phyloP scores from a whole-genome alignment of 1,140 invertebrate species.

The Zaprionus taronus region DNA sequence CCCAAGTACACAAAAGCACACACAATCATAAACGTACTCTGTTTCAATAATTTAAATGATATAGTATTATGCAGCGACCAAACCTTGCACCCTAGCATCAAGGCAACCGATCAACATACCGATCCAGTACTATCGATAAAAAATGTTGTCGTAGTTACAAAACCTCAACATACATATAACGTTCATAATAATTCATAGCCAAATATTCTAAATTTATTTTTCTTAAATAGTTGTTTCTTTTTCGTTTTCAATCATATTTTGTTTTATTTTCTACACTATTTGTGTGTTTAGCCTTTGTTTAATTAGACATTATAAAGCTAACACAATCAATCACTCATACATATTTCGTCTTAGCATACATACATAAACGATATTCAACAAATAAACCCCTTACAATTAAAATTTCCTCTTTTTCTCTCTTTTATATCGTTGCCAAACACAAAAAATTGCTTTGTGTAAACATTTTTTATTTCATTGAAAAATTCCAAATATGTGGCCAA shows the following conservation, averaged over 20 bases:
- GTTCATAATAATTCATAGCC: conserved; percentile 27
- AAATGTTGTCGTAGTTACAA: conserved; percentile 29
- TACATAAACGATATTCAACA: conserved; percentile 17
- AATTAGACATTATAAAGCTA: background rate
- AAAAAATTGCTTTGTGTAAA: conserved; percentile 52
- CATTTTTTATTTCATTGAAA: conserved; percentile 62
- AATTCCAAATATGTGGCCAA: conserved; percentile 66
- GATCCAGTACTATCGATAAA: conserved; percentile 12
- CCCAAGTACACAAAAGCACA: conserved; percentile 26
- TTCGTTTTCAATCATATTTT: conserved; percentile 10
- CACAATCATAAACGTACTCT: conserved; percentile 27
- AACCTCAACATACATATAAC: conserved; percentile 11
- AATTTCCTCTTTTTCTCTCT: conserved; percentile 74
- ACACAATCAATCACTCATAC: conserved; percentile 3
- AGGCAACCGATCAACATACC: conserved; percentile 50
- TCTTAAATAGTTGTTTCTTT: conserved; percentile 12
- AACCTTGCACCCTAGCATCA: conserved; percentile 82
- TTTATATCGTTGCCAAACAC: conserved; percentile 61
- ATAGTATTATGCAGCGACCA: conserved; percentile 38
- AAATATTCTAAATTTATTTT: conserved; percentile 10
- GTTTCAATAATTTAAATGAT: conserved; percentile 36
- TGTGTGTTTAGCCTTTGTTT: conserved; percentile 21
- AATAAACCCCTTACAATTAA: conserved; percentile 67
- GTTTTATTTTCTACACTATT: conserved; percentile 15
- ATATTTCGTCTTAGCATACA: conserved; percentile 40